These are phyloP conservation scores for Staurois parvus DNA, from an alignment of 2,797 vertebrate species.

Conservation along the genomic window DNA sequence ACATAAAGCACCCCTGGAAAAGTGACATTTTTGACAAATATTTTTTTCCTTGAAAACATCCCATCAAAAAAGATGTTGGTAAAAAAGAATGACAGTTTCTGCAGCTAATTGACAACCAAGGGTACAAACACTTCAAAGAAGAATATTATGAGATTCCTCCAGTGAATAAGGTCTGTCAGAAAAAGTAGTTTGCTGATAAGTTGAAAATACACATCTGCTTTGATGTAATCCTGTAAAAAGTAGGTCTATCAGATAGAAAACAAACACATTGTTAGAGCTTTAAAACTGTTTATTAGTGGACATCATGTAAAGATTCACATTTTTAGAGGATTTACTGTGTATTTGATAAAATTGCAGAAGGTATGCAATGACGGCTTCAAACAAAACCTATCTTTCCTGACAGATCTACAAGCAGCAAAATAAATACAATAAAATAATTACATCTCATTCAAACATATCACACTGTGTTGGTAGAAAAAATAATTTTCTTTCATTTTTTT, in stretches of 20 bases:
- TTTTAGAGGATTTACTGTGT: background rate
- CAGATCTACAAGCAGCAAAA: background rate
- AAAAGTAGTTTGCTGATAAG: conserved; percentile 48
- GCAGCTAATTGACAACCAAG: conserved; percentile 57
- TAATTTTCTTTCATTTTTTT: no score
- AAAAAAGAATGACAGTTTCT: conserved; percentile 55
- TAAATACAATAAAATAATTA: background rate
- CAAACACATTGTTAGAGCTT: conserved; percentile 1
- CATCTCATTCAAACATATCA: background rate
- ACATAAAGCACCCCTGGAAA: conserved; percentile 36
- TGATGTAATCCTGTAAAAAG: conserved; percentile 21
- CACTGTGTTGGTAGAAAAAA: background rate
- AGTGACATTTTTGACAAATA: conserved; percentile 48
- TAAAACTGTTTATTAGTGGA: conserved; percentile 32
- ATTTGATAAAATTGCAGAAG: conserved; percentile 19
- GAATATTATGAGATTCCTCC: conserved; percentile 55
- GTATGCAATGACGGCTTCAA: background rate
- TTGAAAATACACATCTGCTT: conserved; percentile 43
- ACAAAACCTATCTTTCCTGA: background rate
- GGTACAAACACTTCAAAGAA: conserved; percentile 55
- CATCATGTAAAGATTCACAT: background rate
- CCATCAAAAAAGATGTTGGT: conserved; percentile 46
- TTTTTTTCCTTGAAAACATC: conserved; percentile 40
- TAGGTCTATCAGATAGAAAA: conserved; percentile 2
- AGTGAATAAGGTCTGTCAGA: conserved; percentile 54